Percentiles rank a stretch among this genome's conserved stretches.
Evolutionary conservation across 2,888 invertebrate species (phyloP).

Genomic region (Chydorus sphaericus): DNA sequence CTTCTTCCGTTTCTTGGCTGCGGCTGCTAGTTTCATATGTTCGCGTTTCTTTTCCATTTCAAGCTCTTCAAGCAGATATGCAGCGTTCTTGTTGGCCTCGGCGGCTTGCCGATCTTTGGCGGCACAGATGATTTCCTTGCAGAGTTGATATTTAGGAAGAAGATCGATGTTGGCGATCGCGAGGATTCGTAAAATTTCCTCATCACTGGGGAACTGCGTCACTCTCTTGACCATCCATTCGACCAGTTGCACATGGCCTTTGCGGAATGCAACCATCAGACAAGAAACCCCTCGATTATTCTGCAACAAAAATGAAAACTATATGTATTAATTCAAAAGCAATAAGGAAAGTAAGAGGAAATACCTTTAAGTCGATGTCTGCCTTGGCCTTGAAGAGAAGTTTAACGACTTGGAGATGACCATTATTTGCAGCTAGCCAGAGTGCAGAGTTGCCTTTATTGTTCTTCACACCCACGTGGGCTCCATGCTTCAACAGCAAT

Average conservation of each 20-base stretch:
- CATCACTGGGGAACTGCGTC: constrained; percentile 53
- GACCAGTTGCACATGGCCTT: constrained; percentile 89
- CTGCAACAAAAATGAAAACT: constrained; percentile 27
- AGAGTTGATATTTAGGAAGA: constrained; percentile 83
- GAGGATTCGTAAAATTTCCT: constrained; percentile 83
- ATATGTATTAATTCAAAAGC: constrained; percentile 25
- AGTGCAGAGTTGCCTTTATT: constrained; percentile 95
- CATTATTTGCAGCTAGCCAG: constrained; percentile 90
- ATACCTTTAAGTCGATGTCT: constrained; percentile 89
- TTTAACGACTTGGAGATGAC: constrained; percentile 93
- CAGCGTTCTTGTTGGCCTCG: constrained; percentile 93
- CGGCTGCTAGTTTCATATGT: constrained; percentile 78
- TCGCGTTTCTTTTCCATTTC: constrained; percentile 86
- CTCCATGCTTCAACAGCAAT: constrained; percentile 74
- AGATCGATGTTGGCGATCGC: constrained; percentile 85
- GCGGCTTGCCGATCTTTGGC: constrained; percentile 98
- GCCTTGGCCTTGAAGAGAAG: constrained; percentile 79
- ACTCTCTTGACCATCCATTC: constrained; percentile 83
- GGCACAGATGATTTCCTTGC: constrained; percentile 82
- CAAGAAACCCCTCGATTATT: constrained; percentile 91
- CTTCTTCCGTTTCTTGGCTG: constrained; percentile 76
- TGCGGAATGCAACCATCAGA: constrained; percentile 94
- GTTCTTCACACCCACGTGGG: constrained; percentile 68
- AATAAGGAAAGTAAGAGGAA: constrained; percentile 71
- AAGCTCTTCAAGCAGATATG: constrained; percentile 81